Evolutionary conservation across 92 coral and sea anemone species (phyloP).

Genomic region (Heteractis magnifica): DNA sequence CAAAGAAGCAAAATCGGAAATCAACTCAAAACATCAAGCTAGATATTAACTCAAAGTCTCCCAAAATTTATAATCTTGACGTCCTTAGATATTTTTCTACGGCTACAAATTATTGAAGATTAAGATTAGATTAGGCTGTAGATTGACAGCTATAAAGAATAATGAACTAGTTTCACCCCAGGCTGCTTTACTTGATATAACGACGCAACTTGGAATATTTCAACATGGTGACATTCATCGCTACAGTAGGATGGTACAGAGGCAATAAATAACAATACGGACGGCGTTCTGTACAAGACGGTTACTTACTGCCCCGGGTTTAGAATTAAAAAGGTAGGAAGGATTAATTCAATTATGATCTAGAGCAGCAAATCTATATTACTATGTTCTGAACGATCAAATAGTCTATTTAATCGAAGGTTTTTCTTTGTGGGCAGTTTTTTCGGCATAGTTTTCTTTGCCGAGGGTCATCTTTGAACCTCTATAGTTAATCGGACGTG

Average conservation of each 20-base stretch:
- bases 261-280: neutral
- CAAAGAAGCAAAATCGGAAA: neutral
- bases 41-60: neutral
- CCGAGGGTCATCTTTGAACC: neutral
- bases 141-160: slow-evolving; percentile 3
- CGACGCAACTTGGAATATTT: neutral
- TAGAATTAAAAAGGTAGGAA: neutral
- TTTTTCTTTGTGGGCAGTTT: neutral
- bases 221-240: neutral
- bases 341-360: neutral
- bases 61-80: neutral
- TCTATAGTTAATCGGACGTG: neutral
- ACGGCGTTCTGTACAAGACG: neutral
- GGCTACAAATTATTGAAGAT: neutral
- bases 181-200: neutral
- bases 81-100: neutral
- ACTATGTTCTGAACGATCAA: neutral
- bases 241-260: neutral
- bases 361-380: neutral
- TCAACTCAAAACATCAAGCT: neutral
- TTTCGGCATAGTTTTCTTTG: neutral
- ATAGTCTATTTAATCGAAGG: neutral
- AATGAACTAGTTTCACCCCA: neutral
- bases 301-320: neutral
- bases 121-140: neutral